phyloP scores from a whole-genome alignment of 2,113 vertebrate genomes.

The Dipodomys ordii region DNA sequence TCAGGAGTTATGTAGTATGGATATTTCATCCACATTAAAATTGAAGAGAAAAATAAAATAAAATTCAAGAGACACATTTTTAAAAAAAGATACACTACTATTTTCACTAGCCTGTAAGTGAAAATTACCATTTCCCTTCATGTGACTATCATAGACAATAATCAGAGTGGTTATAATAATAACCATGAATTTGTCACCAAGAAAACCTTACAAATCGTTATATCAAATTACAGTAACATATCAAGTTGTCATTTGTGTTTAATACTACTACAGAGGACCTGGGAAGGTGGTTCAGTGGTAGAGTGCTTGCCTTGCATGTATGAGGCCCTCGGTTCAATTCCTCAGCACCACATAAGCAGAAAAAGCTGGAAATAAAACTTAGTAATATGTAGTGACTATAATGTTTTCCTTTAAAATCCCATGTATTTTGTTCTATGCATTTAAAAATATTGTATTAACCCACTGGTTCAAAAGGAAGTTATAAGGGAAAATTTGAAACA shows the following conservation, averaged over 20 bases:
- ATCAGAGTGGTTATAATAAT: background rate
- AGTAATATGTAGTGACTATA: background rate
- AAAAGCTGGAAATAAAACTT: too few relatives aligned
- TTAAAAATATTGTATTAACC: background rate
- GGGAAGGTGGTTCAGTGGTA: too few relatives aligned
- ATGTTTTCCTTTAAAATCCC: background rate
- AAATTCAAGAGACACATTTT: background rate
- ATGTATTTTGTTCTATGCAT: background rate
- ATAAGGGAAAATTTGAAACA: too few relatives aligned
- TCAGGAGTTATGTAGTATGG: background rate
- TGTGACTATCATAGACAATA: background rate
- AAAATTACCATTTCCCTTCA: conserved; percentile 45
- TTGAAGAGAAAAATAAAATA: background rate
- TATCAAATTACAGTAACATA: background rate
- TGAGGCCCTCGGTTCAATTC: too few relatives aligned
- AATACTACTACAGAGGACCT: background rate
- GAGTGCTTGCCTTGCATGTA: too few relatives aligned
- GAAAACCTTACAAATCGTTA: conserved; percentile 19
- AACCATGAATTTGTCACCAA: conserved; percentile 24
- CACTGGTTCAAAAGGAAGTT: too few relatives aligned
- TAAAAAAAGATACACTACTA: background rate
- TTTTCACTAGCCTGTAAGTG: background rate
- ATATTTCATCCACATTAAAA: background rate
- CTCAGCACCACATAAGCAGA: too few relatives aligned
- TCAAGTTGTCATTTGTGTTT: background rate